Evolutionary conservation across 2,888 invertebrate genomes (phyloP).

Genomic region (Platycheirus rosarum): DNA sequence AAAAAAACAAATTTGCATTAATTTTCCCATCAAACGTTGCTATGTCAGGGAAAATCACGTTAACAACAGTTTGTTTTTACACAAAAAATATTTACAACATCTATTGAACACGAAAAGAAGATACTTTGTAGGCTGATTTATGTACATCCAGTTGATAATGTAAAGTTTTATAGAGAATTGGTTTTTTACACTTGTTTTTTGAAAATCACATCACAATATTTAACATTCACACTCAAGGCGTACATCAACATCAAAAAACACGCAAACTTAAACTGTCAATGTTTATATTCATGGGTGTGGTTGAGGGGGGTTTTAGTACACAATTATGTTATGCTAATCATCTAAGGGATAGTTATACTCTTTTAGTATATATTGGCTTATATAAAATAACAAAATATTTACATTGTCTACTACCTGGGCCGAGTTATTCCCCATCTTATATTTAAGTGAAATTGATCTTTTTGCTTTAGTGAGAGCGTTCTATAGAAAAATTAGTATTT

Average conservation of each 20-base stretch:
- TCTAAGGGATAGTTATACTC: conserved; percentile 40
- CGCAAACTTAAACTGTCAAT: conserved; percentile 33
- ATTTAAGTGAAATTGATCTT: conserved; percentile 83
- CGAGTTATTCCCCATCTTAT: conserved; percentile 82
- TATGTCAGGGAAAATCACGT: not conserved
- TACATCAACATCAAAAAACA: conserved; percentile 37
- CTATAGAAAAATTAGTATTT: conserved; percentile 78
- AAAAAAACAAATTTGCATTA: conserved; percentile 18
- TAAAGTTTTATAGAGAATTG: conserved; percentile 32
- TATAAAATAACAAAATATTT: conserved; percentile 49
- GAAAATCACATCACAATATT: conserved; percentile 39
- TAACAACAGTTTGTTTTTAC: conserved; percentile 5
- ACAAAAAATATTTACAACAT: conserved; percentile 55
- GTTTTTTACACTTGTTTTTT: conserved; percentile 6
- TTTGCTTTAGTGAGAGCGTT: conserved; percentile 82
- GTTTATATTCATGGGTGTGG: conserved; percentile 10
- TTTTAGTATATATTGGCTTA: conserved; percentile 25
- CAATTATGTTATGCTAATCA: conserved; percentile 39
- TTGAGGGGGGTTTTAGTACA: conserved; percentile 3
- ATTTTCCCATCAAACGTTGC: conserved; percentile 7
- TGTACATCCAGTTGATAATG: conserved; percentile 9
- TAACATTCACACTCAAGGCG: conserved; percentile 28
- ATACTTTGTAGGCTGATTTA: conserved; percentile 24
- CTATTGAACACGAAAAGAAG: conserved; percentile 32
- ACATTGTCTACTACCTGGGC: conserved; percentile 81